Conservation (phyloP, 2,888 invertebrate genomes). For the Paralinhomoeus sp. region DNA sequence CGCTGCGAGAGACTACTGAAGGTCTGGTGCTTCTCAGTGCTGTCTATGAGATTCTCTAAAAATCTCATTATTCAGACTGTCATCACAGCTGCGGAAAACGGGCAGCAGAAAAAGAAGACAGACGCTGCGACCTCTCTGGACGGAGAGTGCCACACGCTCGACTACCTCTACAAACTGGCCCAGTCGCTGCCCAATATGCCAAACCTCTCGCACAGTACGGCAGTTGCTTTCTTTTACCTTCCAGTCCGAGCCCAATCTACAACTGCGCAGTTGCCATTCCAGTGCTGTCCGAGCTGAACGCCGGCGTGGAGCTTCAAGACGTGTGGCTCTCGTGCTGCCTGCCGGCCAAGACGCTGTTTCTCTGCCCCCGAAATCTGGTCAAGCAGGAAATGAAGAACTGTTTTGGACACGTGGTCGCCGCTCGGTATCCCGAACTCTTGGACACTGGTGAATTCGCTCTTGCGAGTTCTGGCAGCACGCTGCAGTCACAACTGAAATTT, state of each 20-base stretch:
- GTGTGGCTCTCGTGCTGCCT: conserved; percentile 18
- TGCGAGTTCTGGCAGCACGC: not conserved
- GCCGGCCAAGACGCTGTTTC: conserved; percentile 11
- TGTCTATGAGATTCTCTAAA: too few species aligned
- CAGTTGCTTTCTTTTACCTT: too few species aligned
- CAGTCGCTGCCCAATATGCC: conserved; percentile 17
- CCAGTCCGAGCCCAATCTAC: too few species aligned
- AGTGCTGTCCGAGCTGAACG: conserved; percentile 17
- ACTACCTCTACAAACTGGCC: conserved; percentile 27
- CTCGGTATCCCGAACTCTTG: conserved; percentile 10
- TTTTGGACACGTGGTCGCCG: conserved; percentile 6
- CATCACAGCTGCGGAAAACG: too few species aligned
- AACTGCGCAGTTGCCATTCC: too few species aligned
- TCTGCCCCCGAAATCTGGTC: conserved; percentile 15
- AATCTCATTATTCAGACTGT: too few species aligned
- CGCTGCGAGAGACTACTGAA: conserved; percentile 11
- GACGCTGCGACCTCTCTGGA: conserved; percentile 31
- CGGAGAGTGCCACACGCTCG: conserved; percentile 30
- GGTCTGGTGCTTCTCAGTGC: conserved; percentile 5
- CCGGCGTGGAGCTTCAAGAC: conserved; percentile 16
- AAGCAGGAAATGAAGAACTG: conserved; percentile 4
- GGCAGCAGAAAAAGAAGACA: conserved; percentile 31
- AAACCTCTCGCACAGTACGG: conserved; percentile 14
- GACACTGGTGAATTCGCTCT: conserved; percentile 6
- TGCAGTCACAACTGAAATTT: too few species aligned